phyloP scores from a whole-genome alignment of 2,113 vertebrate genomes.

The Picathartes gymnocephalus region DNA sequence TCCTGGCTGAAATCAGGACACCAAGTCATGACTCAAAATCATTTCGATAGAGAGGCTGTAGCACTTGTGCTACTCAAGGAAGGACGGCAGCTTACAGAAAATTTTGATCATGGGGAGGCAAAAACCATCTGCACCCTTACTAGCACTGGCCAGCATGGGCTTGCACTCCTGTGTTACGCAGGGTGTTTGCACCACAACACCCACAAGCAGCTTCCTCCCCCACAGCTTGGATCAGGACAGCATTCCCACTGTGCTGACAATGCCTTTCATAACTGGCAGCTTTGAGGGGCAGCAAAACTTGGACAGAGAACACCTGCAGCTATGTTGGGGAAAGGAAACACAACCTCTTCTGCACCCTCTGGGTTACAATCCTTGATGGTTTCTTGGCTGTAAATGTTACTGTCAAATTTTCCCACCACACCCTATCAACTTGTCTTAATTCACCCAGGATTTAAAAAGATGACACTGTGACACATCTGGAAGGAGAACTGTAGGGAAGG shows the following conservation, averaged over 20 bases:
- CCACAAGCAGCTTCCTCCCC: neutral
- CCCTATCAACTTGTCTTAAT: neutral
- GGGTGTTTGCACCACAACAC: neutral
- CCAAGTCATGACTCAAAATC: neutral
- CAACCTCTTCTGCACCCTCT: neutral
- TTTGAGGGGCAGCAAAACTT: neutral
- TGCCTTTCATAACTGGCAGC: neutral
- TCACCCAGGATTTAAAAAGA: neutral
- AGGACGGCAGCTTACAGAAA: fast-evolving
- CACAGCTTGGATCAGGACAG: neutral
- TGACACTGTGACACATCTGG: neutral
- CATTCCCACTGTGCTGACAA: neutral
- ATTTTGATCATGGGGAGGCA: neutral
- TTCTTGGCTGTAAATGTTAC: neutral
- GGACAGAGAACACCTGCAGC: neutral
- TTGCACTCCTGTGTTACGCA: fast-evolving
- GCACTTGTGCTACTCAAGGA: neutral
- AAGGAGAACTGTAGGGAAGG: neutral
- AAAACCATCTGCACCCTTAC: neutral
- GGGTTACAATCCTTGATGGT: neutral
- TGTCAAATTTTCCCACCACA: neutral
- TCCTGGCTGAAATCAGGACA: neutral
- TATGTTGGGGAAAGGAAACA: neutral
- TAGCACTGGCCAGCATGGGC: neutral
- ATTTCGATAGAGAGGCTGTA: neutral